Conservation (phyloP, 2,888 invertebrate species). For the Coelinius sp. region DNA sequence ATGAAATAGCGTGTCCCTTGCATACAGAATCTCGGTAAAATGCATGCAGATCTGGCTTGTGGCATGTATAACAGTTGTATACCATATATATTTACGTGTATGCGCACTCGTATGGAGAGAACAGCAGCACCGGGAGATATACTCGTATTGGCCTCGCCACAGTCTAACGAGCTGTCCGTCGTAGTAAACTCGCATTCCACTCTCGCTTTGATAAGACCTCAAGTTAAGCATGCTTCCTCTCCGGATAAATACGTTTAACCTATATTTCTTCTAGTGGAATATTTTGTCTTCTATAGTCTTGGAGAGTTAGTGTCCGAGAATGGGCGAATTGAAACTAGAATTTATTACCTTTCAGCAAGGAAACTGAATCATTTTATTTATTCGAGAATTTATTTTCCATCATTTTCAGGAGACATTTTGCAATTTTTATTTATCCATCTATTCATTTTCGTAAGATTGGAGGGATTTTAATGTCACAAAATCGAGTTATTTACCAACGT, state of each 20-base stretch:
- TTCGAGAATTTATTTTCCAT: too few species aligned
- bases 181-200: constrained; percentile 46
- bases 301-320: not conserved
- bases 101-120: constrained; percentile 33
- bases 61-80: constrained; percentile 24
- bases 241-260: constrained; percentile 28
- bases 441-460: not conserved
- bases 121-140: constrained; percentile 17
- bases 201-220: constrained; percentile 51
- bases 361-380: too few species aligned
- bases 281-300: not conserved
- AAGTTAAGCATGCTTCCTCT: constrained; percentile 32
- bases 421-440: too few species aligned
- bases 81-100: constrained; percentile 35
- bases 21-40: constrained; percentile 26
- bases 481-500: not conserved
- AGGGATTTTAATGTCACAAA: not conserved
- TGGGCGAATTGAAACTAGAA: not conserved
- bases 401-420: too few species aligned
- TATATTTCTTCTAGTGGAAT: constrained; percentile 5
- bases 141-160: constrained; percentile 30
- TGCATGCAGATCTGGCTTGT: constrained; percentile 44
- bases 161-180: constrained; percentile 54
- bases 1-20: constrained; percentile 53
- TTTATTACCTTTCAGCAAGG: too few species aligned